Evolutionary conservation across 2,113 vertebrate species (phyloP), one percentile per base, ranked within the genome.

Genomic region (Pteruthius melanotis): DNA sequence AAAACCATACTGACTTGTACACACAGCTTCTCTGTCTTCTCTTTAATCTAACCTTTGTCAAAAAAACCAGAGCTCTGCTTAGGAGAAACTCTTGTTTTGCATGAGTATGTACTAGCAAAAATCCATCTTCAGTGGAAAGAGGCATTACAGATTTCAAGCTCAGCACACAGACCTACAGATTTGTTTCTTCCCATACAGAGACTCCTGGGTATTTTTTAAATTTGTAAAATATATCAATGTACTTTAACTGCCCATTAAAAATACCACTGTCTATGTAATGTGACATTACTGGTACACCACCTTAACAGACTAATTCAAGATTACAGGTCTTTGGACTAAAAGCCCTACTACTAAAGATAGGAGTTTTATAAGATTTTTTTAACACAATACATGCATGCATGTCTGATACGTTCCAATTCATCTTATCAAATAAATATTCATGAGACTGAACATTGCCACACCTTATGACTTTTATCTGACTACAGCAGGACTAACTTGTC

Each of bases 211-310:
- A 13, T 64, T 20, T 30, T 82, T 52, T 6, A 4, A 22, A 71
- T 64, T 63, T 63, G 2, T 35, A 68, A 71, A 72, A 50, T 44
- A 31, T 2, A 10, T 14, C 39, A 21, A 1, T 70, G 70, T 61
- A 65, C 28, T 66, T 42, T 71, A 91, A 84, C 47, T 78, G 22
- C 12, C n/a, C 28, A 45, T 45, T 57, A 91, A 78, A 86, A 81
- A n/a, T 2, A 70, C 10, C 20, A 40, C 4, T 6, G 16, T 35
- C 39, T 70, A 21, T 0, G 0, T 42, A 70, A 61, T 1, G 0
- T 6, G 33, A 35, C 52, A 78, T 2, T 61, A 64, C 13, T 64
- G 22, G 50, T 33, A 53, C n/a, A 78, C 22, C 52, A 71, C 30
- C 6, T 61, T 35, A 70, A 72, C 0, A 54, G 20, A 50, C n/a